phyloP scores from a whole-genome alignment of 2,888 invertebrate species.

The Eucera pruinosa region DNA sequence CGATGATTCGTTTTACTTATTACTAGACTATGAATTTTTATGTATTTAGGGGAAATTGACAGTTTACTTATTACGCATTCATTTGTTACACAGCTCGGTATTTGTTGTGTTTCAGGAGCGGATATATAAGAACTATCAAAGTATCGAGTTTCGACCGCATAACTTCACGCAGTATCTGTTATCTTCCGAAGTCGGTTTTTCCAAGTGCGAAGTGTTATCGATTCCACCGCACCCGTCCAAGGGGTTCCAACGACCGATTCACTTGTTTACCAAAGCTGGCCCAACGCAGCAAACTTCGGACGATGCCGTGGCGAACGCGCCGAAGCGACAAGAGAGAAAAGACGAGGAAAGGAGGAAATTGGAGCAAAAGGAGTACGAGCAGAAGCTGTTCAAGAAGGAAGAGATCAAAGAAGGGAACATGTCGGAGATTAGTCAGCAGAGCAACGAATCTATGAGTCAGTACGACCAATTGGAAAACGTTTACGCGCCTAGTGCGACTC shows the following conservation, averaged over 20 bases:
- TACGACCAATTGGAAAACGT: conserved; percentile 82
- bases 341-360: conserved; percentile 64
- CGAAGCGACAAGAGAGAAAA: conserved; percentile 61
- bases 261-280: conserved; percentile 83
- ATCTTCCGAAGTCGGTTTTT: conserved; percentile 95
- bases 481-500: conserved; percentile 81
- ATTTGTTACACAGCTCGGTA: too few relatives aligned
- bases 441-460: conserved; percentile 78
- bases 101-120: conserved; percentile 89
- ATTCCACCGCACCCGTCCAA: conserved; percentile 93
- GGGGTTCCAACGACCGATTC: conserved; percentile 94
- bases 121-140: conserved; percentile 93
- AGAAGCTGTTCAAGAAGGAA: conserved; percentile 76
- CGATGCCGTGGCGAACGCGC: neutral
- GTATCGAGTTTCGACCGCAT: conserved; percentile 95
- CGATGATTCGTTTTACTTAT: neutral
- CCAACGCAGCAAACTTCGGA: conserved; percentile 37
- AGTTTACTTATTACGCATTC: too few relatives aligned
- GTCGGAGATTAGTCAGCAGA: conserved; percentile 79
- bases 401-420: conserved; percentile 68
- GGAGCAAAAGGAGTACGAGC: conserved; percentile 72
- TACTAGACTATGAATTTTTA: too few relatives aligned
- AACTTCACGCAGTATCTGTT: conserved; percentile 97
- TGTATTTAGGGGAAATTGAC: too few relatives aligned
- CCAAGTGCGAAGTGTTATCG: conserved; percentile 94